Evolutionary conservation across 2,113 vertebrate genomes (phyloP).

Genomic region (Pica pica): DNA sequence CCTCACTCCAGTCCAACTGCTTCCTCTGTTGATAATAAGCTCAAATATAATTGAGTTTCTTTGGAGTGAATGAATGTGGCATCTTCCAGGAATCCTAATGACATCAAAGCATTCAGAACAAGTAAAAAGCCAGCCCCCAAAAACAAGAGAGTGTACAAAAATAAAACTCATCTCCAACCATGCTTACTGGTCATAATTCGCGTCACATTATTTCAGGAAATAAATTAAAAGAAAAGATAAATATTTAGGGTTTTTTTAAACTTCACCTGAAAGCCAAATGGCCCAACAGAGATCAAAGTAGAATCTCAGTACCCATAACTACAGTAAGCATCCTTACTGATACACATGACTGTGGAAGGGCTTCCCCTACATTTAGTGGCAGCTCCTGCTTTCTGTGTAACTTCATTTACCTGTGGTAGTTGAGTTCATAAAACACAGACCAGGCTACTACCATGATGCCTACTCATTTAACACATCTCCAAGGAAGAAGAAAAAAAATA

Average conservation of each 20-base stretch:
- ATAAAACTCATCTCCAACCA: background rate
- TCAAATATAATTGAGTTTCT: background rate
- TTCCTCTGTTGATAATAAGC: background rate
- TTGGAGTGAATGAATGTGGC: fast-evolving
- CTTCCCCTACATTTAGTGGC: background rate
- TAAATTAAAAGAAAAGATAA: background rate
- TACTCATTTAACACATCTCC: background rate
- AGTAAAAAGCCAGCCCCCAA: background rate
- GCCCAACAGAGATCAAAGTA: background rate
- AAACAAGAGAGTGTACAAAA: background rate
- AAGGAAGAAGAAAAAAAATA: too few species aligned
- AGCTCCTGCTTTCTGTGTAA: background rate
- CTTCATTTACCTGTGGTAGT: background rate
- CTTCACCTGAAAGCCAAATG: background rate
- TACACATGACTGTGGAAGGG: background rate
- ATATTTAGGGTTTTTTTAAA: background rate
- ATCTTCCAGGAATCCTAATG: background rate
- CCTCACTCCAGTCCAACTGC: background rate
- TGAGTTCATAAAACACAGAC: background rate
- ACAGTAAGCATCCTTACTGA: background rate
- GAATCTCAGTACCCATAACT: background rate
- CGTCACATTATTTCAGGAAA: background rate
- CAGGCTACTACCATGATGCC: background rate
- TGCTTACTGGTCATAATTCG: background rate
- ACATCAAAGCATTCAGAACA: background rate